Percentiles rank a stretch among this genome's conserved stretches.
phyloP scores from a whole-genome alignment of 2,888 invertebrate species.

The Ophonus ardosiacus region DNA sequence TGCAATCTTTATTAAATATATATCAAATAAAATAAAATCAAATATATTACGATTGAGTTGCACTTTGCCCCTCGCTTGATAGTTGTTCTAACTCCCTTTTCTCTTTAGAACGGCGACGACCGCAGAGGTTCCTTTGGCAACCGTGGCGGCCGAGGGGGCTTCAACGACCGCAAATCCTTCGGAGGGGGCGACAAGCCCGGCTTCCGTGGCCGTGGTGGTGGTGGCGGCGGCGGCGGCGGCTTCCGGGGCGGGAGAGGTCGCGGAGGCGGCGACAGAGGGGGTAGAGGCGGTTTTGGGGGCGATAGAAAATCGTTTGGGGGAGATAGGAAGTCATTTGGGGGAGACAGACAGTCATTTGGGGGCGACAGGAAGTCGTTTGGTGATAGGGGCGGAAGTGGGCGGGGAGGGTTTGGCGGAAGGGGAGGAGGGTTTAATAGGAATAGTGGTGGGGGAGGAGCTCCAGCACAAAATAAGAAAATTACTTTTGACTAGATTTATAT shows the following conservation, averaged over 20 bases:
- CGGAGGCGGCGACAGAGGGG: constrained; percentile 69
- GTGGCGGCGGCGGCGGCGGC: constrained; percentile 70
- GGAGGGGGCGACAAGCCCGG: constrained; percentile 70
- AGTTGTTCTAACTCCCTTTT: constrained; percentile 67
- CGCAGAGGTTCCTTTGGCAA: constrained; percentile 68
- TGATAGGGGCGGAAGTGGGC: constrained; percentile 68
- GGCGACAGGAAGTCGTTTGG: constrained; percentile 66
- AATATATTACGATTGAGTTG: constrained; percentile 47
- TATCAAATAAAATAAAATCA: constrained; percentile 25
- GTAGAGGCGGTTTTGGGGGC: constrained; percentile 67
- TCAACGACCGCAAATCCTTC: constrained; percentile 65
- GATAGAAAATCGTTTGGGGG: constrained; percentile 62
- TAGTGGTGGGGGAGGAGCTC: constrained; percentile 75
- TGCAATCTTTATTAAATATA: neutral
- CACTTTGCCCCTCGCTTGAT: constrained; percentile 63
- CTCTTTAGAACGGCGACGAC: constrained; percentile 72
- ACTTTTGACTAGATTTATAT: constrained; percentile 71
- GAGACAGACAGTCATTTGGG: constrained; percentile 65
- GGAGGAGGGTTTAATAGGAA: constrained; percentile 67
- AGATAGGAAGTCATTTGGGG: constrained; percentile 53
- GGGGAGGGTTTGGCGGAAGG: constrained; percentile 70
- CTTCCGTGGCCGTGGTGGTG: constrained; percentile 74
- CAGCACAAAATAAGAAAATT: constrained; percentile 86
- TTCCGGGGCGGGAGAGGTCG: constrained; percentile 70
- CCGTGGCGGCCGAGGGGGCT: constrained; percentile 68